Conservation (phyloP, 2,797 vertebrate species). For the Sardinella longiceps region DNA sequence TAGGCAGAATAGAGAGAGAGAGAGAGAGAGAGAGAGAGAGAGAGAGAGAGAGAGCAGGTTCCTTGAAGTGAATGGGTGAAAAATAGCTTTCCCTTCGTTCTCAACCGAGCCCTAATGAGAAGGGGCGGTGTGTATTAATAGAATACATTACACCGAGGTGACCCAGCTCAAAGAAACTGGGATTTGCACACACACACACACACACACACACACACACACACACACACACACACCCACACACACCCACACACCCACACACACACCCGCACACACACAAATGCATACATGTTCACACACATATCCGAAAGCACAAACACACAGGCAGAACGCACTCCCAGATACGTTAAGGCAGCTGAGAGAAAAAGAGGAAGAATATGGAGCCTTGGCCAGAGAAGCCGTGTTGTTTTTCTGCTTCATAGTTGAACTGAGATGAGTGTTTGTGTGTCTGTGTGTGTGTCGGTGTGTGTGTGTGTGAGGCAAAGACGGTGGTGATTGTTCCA, state of each 20-base stretch:
- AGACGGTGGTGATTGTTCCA: background rate
- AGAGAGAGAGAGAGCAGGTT: slow-evolving; percentile 25
- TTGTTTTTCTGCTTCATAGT: background rate
- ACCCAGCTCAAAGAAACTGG: slow-evolving; percentile 36
- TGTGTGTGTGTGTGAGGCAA: background rate
- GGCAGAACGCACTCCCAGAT: background rate
- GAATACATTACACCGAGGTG: slow-evolving; percentile 38
- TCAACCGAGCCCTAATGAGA: slow-evolving; percentile 31
- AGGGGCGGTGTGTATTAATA: slow-evolving; percentile 28
- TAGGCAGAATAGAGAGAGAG: slow-evolving; percentile 37
- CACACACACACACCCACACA: background rate
- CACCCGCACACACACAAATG: background rate
- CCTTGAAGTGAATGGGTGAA: slow-evolving; percentile 31
- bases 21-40: slow-evolving; percentile 35
- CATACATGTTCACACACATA: background rate
- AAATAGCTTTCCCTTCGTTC: slow-evolving; percentile 25
- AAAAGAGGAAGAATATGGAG: background rate
- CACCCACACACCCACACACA: background rate
- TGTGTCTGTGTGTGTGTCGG: background rate
- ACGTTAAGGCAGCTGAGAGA: background rate
- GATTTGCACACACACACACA: slow-evolving; percentile 30
- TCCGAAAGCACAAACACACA: background rate
- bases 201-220: slow-evolving; percentile 22
- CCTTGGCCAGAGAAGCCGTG: background rate
- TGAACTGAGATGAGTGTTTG: background rate